Evolutionary conservation across 2,113 vertebrate genomes (phyloP).

Genomic region (Nannospalax galili): DNA sequence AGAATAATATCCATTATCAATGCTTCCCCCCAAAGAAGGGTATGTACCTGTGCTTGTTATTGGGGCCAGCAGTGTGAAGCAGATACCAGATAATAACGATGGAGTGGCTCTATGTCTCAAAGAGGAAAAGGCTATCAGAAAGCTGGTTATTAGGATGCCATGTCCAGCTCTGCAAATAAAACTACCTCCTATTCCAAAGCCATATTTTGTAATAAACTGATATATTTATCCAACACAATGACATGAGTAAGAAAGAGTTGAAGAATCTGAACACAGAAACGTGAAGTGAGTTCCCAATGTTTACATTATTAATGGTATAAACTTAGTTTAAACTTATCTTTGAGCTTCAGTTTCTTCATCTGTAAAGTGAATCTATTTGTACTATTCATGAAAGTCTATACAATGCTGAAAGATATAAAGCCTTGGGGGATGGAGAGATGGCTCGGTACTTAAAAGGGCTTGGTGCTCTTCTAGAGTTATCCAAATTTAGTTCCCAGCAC

Average conservation of each 20-base stretch:
- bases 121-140: slow-evolving; percentile 49
- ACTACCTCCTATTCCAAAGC: not conserved
- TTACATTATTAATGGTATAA: not conserved
- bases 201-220: slow-evolving; percentile 36
- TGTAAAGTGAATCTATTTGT: not conserved
- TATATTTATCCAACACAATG: not conserved
- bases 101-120: slow-evolving; percentile 12
- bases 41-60: slow-evolving; percentile 15
- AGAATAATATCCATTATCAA: slow-evolving; percentile 85
- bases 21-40: slow-evolving; percentile 78
- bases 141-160: slow-evolving; percentile 31
- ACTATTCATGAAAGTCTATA: not conserved
- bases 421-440: not conserved
- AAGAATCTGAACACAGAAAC: slow-evolving; percentile 12
- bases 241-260: not conserved
- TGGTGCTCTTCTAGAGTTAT: not conserved
- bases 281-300: not conserved
- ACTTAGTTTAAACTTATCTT: not conserved
- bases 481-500: not conserved
- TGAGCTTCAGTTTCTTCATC: not conserved
- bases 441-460: not conserved
- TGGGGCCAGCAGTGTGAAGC: not conserved
- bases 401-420: not conserved
- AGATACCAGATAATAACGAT: slow-evolving; percentile 62
- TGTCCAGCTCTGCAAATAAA: slow-evolving; percentile 65